phyloP scores from a whole-genome alignment of 2,888 invertebrate genomes.

The Malthinus seriepunctatus region DNA sequence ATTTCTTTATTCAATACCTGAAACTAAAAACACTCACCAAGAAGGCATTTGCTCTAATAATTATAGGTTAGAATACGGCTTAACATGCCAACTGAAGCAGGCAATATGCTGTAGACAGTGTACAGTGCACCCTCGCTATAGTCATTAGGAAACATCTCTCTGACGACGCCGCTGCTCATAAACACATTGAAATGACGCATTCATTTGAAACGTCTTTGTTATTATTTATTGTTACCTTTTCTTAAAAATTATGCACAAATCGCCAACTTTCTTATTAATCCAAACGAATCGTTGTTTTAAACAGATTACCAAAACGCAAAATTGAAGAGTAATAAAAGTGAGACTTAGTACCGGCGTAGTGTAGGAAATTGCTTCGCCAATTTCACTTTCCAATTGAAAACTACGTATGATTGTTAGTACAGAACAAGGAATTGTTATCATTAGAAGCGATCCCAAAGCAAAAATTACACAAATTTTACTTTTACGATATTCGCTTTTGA shows the following conservation, averaged over 20 bases:
- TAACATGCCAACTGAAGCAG: no score
- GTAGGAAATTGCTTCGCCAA: not conserved
- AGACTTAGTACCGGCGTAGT: not conserved
- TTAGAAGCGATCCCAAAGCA: not conserved
- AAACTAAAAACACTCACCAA: no score
- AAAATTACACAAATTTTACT: not conserved
- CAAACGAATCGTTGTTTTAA: slow-evolving; percentile 3
- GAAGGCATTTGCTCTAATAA: no score
- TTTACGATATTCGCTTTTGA: not conserved
- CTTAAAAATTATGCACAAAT: not conserved
- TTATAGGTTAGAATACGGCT: no score
- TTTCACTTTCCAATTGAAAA: not conserved
- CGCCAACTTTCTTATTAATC: not conserved
- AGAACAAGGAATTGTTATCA: not conserved
- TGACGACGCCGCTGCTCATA: no score
- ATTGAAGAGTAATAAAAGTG: slow-evolving; percentile 1
- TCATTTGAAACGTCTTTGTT: no score
- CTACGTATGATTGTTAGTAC: not conserved
- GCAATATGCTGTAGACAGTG: no score
- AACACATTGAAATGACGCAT: no score
- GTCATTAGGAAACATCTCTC: no score
- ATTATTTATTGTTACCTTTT: not conserved
- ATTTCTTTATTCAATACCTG: no score
- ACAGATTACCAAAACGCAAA: slow-evolving; percentile 4
- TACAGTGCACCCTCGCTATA: no score